Evolutionary conservation across 2,888 invertebrate species (phyloP).

Genomic region (Cosmia pyralina): DNA sequence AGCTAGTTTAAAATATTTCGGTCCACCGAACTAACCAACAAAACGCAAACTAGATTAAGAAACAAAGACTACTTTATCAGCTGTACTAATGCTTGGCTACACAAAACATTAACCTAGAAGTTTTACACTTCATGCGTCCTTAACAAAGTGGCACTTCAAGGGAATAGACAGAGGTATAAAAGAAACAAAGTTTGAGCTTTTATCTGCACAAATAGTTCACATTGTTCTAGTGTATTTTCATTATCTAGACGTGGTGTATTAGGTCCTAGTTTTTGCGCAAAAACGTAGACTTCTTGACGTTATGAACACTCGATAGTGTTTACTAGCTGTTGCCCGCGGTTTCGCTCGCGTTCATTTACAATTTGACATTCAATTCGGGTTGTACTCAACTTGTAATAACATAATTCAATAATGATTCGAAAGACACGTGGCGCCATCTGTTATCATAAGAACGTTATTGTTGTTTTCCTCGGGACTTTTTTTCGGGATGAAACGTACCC

Average conservation of each 20-base stretch:
- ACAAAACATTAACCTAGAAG: conserved; percentile 53
- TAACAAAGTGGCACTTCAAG: conserved; percentile 57
- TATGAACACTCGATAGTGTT: conserved; percentile 35
- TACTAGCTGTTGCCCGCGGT: too few species aligned
- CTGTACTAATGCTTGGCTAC: conserved; percentile 33
- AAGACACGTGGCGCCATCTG: too few species aligned
- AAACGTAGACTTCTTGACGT: conserved; percentile 37
- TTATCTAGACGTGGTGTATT: conserved; percentile 48
- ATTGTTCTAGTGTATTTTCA: conserved; percentile 49
- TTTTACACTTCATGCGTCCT: conserved; percentile 55
- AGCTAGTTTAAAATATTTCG: not conserved
- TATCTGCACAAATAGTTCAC: conserved; percentile 59
- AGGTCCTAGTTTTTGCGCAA: conserved; percentile 28
- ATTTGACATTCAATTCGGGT: too few species aligned
- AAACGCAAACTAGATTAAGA: conserved; percentile 38
- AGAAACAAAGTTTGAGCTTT: conserved; percentile 51
- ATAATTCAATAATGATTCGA: too few species aligned
- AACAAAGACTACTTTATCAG: conserved; percentile 48
- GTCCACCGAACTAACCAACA: not conserved
- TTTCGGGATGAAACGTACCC: too few species aligned
- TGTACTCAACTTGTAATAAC: too few species aligned
- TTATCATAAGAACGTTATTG: too few species aligned
- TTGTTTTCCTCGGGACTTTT: too few species aligned
- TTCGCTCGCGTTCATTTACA: too few species aligned
- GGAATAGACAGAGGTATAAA: conserved; percentile 37